Percentiles rank a stretch among this genome's conserved stretches.
Evolutionary conservation across 2,113 vertebrate species (phyloP).

Genomic region (Aspiorhynchus laticeps): DNA sequence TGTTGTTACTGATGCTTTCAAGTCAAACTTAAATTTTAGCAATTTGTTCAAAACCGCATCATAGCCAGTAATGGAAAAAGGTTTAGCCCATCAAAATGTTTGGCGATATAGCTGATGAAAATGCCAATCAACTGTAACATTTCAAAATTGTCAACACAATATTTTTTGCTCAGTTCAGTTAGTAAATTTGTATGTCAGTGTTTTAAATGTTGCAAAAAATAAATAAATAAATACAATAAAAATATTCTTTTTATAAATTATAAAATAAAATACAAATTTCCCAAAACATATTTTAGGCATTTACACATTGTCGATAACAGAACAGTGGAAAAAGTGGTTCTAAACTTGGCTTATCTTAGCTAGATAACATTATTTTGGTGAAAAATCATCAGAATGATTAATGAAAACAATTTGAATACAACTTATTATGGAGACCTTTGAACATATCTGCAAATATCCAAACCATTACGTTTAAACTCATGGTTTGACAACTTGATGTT

Average conservation of each 20-base stretch:
- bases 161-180: not conserved
- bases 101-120: not conserved
- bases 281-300: not conserved
- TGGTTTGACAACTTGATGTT: not conserved
- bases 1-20: not conserved
- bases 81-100: not conserved
- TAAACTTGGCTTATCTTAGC: not conserved
- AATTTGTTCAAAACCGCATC: not conserved
- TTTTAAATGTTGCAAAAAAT: not conserved
- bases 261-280: too few relatives aligned
- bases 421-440: not conserved
- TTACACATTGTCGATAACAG: not conserved
- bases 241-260: too few relatives aligned
- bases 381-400: not conserved
- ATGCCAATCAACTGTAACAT: not conserved
- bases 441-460: not conserved
- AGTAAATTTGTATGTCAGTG: not conserved
- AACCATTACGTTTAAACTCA: not conserved
- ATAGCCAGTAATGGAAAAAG: not conserved
- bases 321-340: not conserved
- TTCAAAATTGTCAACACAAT: not conserved
- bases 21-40: not conserved
- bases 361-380: not conserved
- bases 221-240: too few relatives aligned
- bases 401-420: not conserved